Conservation (phyloP, 1,140 invertebrate genomes). For the Globodera rostochiensis region DNA sequence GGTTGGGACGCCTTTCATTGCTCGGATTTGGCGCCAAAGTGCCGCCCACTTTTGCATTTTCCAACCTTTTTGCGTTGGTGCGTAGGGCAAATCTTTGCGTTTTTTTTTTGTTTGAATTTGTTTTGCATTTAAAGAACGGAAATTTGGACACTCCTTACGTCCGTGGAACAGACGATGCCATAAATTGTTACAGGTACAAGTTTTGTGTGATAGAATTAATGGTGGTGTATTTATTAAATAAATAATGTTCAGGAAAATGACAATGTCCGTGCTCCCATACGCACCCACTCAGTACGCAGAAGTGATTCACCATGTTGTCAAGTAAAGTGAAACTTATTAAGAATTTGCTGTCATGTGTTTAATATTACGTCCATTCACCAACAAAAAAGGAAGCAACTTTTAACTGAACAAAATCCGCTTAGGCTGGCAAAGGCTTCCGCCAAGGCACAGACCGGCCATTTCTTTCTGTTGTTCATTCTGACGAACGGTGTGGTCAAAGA, state of each 20-base stretch:
- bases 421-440: conserved; percentile 50
- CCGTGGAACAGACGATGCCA: conserved; percentile 35
- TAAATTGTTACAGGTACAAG: conserved; percentile 31
- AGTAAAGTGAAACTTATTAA: conserved; percentile 19
- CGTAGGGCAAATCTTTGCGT: conserved; percentile 2
- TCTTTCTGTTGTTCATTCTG: conserved; percentile 50
- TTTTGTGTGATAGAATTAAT: not conserved
- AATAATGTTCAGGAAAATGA: conserved; percentile 15
- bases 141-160: conserved; percentile 49
- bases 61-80: conserved; percentile 47
- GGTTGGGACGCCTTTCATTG: conserved; percentile 46
- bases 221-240: not conserved
- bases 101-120: conserved; percentile 14
- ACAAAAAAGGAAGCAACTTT: too few relatives aligned
- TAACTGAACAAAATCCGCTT: conserved; percentile 12
- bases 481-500: conserved; percentile 50
- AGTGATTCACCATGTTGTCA: conserved; percentile 52
- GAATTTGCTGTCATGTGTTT: too few relatives aligned
- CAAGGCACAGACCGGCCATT: conserved; percentile 31
- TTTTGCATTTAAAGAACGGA: conserved; percentile 33
- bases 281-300: conserved; percentile 52
- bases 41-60: conserved; percentile 51
- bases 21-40: conserved; percentile 55
- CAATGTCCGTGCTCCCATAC: conserved; percentile 48
- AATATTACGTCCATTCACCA: too few relatives aligned